Evolutionary conservation across 2,113 vertebrate species (phyloP).

Genomic region (Prinia subflava): DNA sequence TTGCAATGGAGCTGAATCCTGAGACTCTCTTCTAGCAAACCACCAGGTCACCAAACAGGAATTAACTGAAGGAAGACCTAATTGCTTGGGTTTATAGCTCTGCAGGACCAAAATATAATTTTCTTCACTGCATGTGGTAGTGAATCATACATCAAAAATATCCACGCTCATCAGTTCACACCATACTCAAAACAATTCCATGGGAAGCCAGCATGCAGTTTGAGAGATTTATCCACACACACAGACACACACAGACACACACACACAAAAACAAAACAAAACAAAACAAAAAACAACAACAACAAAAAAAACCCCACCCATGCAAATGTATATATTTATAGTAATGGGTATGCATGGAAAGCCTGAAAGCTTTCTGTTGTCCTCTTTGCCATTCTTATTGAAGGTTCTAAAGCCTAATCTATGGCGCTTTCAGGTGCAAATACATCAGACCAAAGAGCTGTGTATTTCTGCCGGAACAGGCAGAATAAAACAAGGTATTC

Average conservation of each 20-base stretch:
- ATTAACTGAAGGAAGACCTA: constrained; percentile 12
- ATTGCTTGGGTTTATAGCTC: constrained; percentile 50
- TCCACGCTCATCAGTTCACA: constrained; percentile 45
- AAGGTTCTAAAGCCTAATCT: not conserved
- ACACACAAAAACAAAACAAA: not conserved
- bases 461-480: not conserved
- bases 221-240: not conserved
- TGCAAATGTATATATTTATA: not conserved
- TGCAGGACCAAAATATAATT: constrained; percentile 59
- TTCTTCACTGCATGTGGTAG: constrained; percentile 55
- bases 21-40: not conserved
- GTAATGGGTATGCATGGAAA: not conserved
- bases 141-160: constrained; percentile 69
- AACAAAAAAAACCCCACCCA: not conserved
- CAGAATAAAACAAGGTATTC: not conserved
- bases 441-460: not conserved
- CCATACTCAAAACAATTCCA: constrained; percentile 36
- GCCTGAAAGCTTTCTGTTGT: not conserved
- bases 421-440: not conserved
- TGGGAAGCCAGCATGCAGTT: constrained; percentile 12
- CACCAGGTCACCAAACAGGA: not conserved
- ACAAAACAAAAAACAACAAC: no score
- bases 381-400: not conserved
- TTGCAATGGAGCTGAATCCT: not conserved
- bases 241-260: no score